Evolutionary conservation across 2,797 vertebrate species (phyloP).

Genomic region (Lithobates sylvaticus): DNA sequence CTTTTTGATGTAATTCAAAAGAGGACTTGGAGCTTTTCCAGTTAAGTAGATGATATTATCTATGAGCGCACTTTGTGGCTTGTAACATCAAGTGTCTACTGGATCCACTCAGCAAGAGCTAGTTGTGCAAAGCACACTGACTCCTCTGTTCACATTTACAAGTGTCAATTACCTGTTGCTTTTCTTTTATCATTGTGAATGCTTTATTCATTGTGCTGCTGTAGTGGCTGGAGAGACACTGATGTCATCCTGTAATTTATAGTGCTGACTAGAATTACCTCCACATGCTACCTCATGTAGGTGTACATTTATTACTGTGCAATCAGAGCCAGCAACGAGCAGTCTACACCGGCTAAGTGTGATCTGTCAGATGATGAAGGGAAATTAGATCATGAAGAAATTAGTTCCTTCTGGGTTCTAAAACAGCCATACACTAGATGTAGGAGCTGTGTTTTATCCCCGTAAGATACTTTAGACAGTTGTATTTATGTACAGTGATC

Average conservation of each 20-base stretch:
- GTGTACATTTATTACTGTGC: neutral
- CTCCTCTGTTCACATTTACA: conserved; percentile 21
- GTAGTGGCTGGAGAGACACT: conserved; percentile 12
- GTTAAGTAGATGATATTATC: conserved; percentile 33
- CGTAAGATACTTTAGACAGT: neutral
- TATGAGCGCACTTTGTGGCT: conserved; percentile 30
- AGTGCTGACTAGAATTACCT: neutral
- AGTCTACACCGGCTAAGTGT: neutral
- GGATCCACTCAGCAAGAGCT: conserved; percentile 24
- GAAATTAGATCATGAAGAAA: conserved; percentile 23
- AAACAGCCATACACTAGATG: neutral
- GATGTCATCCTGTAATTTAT: conserved; percentile 33
- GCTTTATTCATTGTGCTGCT: conserved; percentile 38
- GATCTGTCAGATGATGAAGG: conserved; percentile 16
- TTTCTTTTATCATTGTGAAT: conserved; percentile 38
- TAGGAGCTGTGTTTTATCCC: neutral
- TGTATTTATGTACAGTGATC: neutral
- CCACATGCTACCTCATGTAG: conserved; percentile 22
- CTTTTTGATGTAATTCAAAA: conserved; percentile 1
- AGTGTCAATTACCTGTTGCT: conserved; percentile 31
- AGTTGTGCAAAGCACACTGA: conserved; percentile 1
- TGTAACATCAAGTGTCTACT: conserved; percentile 34
- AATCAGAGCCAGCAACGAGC: neutral
- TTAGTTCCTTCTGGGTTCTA: conserved; percentile 8
- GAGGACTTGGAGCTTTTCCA: conserved; percentile 24